Base-by-base conservation (phyloP, 2,113 vertebrate species). In the Oreochromis niloticus region DNA sequence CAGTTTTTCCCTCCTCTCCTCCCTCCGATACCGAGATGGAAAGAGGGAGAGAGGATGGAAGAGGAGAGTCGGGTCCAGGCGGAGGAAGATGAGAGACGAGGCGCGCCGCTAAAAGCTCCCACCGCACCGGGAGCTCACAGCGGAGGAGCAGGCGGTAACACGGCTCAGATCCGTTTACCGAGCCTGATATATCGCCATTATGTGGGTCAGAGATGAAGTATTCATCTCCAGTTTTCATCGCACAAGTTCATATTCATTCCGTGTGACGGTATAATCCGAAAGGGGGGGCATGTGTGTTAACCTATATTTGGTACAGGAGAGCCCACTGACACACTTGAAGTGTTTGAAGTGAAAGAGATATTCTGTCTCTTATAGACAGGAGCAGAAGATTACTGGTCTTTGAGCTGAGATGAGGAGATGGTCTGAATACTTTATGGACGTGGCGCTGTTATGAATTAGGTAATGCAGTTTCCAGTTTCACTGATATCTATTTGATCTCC, bases 141-240 rank as follows among this genome's bases (percentile, higher is more conserved):
- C 71, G 24, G 87, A 85, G 82, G 71, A 87, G 57, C 86, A 78
- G 84, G 56, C 63, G 73, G 0, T 9, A 24, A 50, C 80, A 55
- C 87, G 68, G 52, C 66, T 9, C 68, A 66, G 90, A 59, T 79
- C 81, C 85, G 61, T 55, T 87, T 7, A 80, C 52, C 24, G 39
- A 86, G 85, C 84, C 86, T 61, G n/a, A 87, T 39, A 79, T 86
- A 78, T 78, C 92, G 91, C 88, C 92, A 85, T 88, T 92, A 95
- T 93, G 90, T 95, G 95, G 95, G 93, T 94, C 95, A 94, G 4
- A 17, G 87, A 94, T 93, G 91, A 94, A 93, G 86, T 59, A 91
- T 94, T 93, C 78, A 91, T 93, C 90, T 86, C 17, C 83, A 9
- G 85, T 82, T 93, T 88, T 88, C 82, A 81, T 66, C 83, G 57